Conservation (phyloP, 2,113 vertebrate species). For the Gymnogyps californianus region DNA sequence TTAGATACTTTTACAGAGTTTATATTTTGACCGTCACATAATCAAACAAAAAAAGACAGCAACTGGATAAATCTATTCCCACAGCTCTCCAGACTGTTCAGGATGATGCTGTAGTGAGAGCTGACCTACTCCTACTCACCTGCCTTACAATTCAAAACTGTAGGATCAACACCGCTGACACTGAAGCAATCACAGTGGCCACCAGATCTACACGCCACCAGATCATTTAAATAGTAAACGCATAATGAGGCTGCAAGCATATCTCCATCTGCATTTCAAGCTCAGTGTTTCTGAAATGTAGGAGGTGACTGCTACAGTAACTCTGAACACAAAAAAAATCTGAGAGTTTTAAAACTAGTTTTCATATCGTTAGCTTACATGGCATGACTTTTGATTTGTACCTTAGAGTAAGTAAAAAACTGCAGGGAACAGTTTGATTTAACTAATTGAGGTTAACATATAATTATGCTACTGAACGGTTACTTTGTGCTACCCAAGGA, state of each 20-base stretch:
- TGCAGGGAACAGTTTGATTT: neutral
- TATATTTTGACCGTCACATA: neutral
- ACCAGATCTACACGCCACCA: neutral
- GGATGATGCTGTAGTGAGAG: neutral
- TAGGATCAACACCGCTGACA: neutral
- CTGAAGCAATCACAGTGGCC: neutral
- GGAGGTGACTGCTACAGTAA: neutral
- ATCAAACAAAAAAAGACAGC: neutral
- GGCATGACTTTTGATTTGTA: neutral
- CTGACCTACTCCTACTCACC: neutral
- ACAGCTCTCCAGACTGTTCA: neutral
- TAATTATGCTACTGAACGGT: neutral
- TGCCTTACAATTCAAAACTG: neutral
- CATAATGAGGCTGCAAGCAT: fast-evolving
- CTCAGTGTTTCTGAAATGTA: neutral
- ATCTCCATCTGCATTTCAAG: neutral
- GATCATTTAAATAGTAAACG: neutral
- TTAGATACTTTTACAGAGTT: neutral
- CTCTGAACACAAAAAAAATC: neutral
- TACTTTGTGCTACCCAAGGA: neutral
- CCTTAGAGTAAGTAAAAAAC: neutral
- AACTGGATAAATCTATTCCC: neutral
- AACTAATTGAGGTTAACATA: neutral
- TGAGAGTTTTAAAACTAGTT: neutral
- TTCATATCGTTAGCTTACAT: fast-evolving